These are phyloP conservation scores for Babyrousa celebensis DNA, from an alignment of 2,797 vertebrate species.

Conservation along the genomic window DNA sequence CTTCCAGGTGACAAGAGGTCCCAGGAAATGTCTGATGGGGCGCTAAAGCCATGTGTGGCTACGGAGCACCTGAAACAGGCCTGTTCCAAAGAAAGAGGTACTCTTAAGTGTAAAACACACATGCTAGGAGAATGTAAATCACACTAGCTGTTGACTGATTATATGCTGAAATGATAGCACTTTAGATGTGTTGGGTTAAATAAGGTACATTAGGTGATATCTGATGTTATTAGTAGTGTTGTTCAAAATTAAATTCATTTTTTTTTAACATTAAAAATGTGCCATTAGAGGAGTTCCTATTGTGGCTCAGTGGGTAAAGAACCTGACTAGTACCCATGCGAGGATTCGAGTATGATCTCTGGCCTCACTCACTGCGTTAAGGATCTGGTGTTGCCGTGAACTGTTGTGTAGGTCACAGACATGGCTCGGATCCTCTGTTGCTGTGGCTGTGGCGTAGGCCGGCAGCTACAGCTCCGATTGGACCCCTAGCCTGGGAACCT, in stretches of 20 bases:
- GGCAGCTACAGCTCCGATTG: too few relatives aligned
- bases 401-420: too few relatives aligned
- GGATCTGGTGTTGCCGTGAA: too few relatives aligned
- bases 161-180: not conserved
- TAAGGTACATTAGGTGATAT: not conserved
- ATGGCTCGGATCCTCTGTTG: too few relatives aligned
- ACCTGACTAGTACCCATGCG: too few relatives aligned
- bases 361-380: too few relatives aligned
- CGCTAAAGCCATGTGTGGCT: accelerated
- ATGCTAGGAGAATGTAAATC: not conserved
- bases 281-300: not conserved
- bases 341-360: too few relatives aligned
- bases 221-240: not conserved
- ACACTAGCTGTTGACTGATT: not conserved
- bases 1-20: not conserved
- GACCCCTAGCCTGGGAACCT: too few relatives aligned
- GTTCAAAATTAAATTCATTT: not conserved
- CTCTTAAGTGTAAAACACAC: not conserved
- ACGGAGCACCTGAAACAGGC: accelerated
- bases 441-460: too few relatives aligned
- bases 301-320: too few relatives aligned
- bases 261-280: not conserved
- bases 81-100: not conserved
- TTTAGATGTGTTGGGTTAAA: not conserved
- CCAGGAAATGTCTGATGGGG: accelerated